Conservation (phyloP, 2,113 vertebrate species). For the Rhagologus leucostigma region DNA sequence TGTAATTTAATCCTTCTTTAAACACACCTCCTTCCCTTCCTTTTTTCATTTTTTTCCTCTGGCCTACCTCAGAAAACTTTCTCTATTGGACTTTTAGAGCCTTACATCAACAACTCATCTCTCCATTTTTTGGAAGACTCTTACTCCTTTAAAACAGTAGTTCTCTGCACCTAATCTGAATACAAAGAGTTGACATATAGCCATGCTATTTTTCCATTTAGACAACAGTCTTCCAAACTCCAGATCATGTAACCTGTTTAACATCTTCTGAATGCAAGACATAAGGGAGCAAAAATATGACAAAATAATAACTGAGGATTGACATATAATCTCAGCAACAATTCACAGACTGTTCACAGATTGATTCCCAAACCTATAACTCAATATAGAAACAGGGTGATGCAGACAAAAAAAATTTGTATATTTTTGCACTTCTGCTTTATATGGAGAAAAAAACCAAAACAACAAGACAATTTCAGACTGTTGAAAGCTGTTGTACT, state of each 20-base stretch:
- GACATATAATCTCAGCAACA: background rate
- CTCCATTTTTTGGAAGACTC: background rate
- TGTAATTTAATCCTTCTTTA: background rate
- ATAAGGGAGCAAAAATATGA: background rate
- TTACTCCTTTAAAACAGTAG: background rate
- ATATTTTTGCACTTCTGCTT: background rate
- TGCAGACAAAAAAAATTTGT: background rate
- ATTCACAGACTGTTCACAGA: background rate
- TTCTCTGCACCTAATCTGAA: background rate
- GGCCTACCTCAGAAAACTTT: background rate
- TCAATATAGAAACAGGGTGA: background rate
- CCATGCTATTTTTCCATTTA: background rate
- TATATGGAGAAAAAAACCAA: background rate
- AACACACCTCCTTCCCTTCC: background rate
- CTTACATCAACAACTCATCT: background rate
- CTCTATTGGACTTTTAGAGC: background rate
- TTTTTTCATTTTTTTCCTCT: background rate
- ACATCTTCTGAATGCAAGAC: background rate
- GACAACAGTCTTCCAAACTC: background rate
- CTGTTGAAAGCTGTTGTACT: background rate
- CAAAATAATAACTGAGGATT: background rate
- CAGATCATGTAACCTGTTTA: background rate
- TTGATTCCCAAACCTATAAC: background rate
- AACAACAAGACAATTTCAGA: background rate
- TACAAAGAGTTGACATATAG: background rate